Base-by-base conservation (phyloP, 2,888 invertebrate species). In the Xylota sylvarum region DNA sequence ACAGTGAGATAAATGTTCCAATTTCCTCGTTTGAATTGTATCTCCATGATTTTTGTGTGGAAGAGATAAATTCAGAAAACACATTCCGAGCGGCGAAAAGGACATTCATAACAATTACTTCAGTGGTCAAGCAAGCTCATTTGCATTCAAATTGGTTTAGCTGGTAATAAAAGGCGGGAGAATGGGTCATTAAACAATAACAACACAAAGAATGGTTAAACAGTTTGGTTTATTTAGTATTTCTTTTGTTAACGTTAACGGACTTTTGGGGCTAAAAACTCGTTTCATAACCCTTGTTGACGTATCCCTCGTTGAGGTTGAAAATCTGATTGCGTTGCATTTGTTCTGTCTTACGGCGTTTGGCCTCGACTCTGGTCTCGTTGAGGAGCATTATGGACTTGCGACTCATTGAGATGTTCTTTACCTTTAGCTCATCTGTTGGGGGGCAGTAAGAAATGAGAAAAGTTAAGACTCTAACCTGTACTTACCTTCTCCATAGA, bases 301-400 rank as follows among this genome's bases (percentile, higher is more conserved):
- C 89, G 46, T 90, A 90, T 60, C 89, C 89, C n/a, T 83, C 89
- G 65, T 88, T 88, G 5, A 84, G 82, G 32, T 88, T 89, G 60
- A 90, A 90, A 62, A 89, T 82, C 7, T 88, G 88, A 62, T 88
- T 89, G 6, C 88, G 88, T 23, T 85, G 87, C 14, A 88, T 87
- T 70, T 89, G 89, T 50, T 88, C 88, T n/a, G 89, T 90, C 9
- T 88, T 88, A 79, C 89, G 87, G 62, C 90, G 89, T 74, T 90
- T 92, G 35, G 90, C 91, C 58, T 88, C 89, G 14, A 89, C 89
- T 46, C 91, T 90, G 4, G 90, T 90, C 69, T 90, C 90, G 80
- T 91, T 90, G 6, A 91, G 88, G 17, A 91, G 89, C 88, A 90
- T 91, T 1, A 91, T 80, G 1, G 92, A 92, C 81, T 92, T 92